Evolutionary conservation across 2,797 vertebrate genomes (phyloP).

Genomic region (Amphiprion clarkii): DNA sequence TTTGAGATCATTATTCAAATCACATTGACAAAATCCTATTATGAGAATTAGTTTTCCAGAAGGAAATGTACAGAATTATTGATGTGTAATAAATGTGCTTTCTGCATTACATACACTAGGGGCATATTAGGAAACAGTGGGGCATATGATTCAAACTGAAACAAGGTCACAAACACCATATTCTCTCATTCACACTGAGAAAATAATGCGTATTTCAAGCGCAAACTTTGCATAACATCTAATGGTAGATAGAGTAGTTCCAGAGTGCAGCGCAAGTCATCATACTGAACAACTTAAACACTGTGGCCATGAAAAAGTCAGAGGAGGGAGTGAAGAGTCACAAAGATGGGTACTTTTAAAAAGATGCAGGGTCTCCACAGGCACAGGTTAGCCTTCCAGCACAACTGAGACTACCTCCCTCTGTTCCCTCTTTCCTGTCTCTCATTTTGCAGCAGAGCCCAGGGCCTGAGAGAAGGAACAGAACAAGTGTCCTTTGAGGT

Average conservation of each 20-base stretch:
- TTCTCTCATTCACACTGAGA: conserved; percentile 58
- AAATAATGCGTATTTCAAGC: conserved; percentile 60
- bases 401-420: conserved; percentile 67
- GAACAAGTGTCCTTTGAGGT: conserved; percentile 76
- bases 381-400: conserved; percentile 76
- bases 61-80: conserved; percentile 88
- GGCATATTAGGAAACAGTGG: conserved; percentile 79
- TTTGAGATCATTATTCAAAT: conserved; percentile 92
- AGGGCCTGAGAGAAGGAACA: conserved; percentile 70
- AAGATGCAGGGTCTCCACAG: conserved; percentile 71
- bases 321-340: conserved; percentile 39
- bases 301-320: conserved; percentile 44
- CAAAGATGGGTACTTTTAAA: conserved; percentile 57
- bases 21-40: conserved; percentile 90
- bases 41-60: conserved; percentile 87
- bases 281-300: conserved; percentile 27
- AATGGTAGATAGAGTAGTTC: conserved; percentile 34
- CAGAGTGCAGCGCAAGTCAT: conserved; percentile 49
- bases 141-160: conserved; percentile 75
- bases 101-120: conserved; percentile 80
- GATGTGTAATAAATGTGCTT: conserved; percentile 84
- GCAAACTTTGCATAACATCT: conserved; percentile 59
- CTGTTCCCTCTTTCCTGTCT: conserved; percentile 59
- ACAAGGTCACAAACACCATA: conserved; percentile 82
- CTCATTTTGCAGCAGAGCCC: conserved; percentile 74